Base-by-base conservation (phyloP, 2,797 vertebrate species). In the Lutjanus campechanus region DNA sequence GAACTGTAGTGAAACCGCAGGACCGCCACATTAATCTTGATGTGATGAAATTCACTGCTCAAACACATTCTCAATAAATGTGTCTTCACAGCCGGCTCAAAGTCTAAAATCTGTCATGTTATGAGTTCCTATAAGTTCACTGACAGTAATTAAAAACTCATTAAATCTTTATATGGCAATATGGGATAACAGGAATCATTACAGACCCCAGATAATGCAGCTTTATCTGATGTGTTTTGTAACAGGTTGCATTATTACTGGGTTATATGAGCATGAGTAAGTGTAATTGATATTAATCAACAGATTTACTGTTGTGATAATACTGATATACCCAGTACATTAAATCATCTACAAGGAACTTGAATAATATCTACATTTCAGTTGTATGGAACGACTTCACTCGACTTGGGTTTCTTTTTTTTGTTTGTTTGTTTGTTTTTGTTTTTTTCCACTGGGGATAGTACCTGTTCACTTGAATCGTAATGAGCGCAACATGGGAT, bases 1-100 rank as follows among this genome's bases (percentile, higher is more conserved):
- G 7, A 70, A 67, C 17, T 58, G 29, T 36, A 5, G 29, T 61
- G 20, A 13, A 70, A 43, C 16, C 2, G 1, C 19, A 36, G 47
- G 55, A 10, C 11, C 63, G 10, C 4, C 11, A 46, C 51, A 19
- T 67, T 55, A 11, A 13, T 68, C 17, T 44, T 12, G 5, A 46
- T 50, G 10, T 58, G 41, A 36, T 47, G 13, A 69, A 66, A 43
- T 65, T 9, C 17, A 50, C 43, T 66, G 44, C 36, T 64, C 9
- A 41, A 73, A 49, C 49, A 75, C 20, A 40, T 25, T 15, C 7
- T 77, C 55, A 89, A 77, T 89, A 91, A 90, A 90, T 71, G 8
- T 79, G 46, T 67, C 36, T 56, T 73, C 56, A 60, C n/a, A 59
- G 15, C 19, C 54, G 40, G 59, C 55, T 87, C 87, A 90, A 86